Evolutionary conservation across 2,113 vertebrate genomes (phyloP), one percentile per base, ranked within the genome.

Genomic region (Poeciliopsis turrubarensis): DNA sequence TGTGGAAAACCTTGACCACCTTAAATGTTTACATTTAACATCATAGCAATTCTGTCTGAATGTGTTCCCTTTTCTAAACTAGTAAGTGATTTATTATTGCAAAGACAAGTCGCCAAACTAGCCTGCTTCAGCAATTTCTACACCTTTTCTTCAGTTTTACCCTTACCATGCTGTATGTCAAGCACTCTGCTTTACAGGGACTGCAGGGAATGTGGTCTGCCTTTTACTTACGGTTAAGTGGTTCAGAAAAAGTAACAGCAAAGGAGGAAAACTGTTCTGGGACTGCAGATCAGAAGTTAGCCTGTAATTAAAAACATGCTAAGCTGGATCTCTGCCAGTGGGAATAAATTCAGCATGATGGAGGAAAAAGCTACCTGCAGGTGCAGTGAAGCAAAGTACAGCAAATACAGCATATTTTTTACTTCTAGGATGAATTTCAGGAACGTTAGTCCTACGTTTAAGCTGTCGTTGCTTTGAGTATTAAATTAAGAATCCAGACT

Each of bases 281-380:
- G 79, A 76, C 62, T 54, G 34, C n/a, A 72, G 70, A 82, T 37
- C 77, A 80, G 80, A 71, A 79, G 78, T 81, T 75, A 77, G 78
- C 34, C 82, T 77, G 85, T 85, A 86, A 84, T 89, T 86, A 87
- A 87, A 89, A 83, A 74, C 75, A 79, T 44, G 65, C 82, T 54
- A 71, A 70, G 60, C 61, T 87, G 81, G 81, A 80, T 71, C 3
- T 51, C 60, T n/a, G 73, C 88, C 87, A 83, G 15, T 68, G 71
- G 70, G 74, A 81, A 69, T 90, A 81, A 86, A 87, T 83, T 78
- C 26, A 81, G 66, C 63, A 79, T 66, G 67, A 60, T 77, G 72
- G 71, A 10, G 30, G 81, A 83, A 70, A 85, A 79, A 76, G 71
- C 47, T 83, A 79, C 73, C 61, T 67, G 78, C 80, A 86, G 51